Evolutionary conservation across 2,888 invertebrate genomes (phyloP), one percentile per base, ranked within the genome.

Genomic region (Standfussiana lucernea): DNA sequence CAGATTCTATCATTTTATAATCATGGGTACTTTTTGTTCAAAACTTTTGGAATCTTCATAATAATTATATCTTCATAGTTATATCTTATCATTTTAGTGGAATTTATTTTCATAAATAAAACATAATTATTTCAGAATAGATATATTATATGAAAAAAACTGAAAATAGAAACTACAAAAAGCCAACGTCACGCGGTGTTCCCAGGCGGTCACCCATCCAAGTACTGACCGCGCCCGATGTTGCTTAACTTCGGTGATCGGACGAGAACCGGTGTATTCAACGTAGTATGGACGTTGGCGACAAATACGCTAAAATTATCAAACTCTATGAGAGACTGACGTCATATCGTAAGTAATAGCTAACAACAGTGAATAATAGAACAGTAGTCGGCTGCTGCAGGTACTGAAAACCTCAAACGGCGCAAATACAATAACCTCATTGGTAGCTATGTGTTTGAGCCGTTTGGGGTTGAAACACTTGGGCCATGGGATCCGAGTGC

Each of bases 161-260:
- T 45, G 18, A 45, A 53, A n/a, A 18, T 32, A 1, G 8, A 28
- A 71, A 72, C 10, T 1, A 1, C 24, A 78, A 78, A 77, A 80
- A 80, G 80, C 80, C 62, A 93, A 93, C 92, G 88, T 88, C 92
- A 93, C 93, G 93, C 88, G 91, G 93, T 93, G 92, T 93, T 93
- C 93, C 93, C 93, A 93, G 92, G 93, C 93, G 93, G 94, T 94
- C 94, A 94, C 94, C 94, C 94, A 94, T 94, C 93, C 93, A 95
- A 94, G 94, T 94, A 94, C 94, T 94, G 93, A 94, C 92, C 92
- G 89, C 93, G 95, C 94, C 95, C 94, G 94, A 95, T 92, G 94
- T 94, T 95, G 95, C 94, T 95, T 95, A 94, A 95, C 95, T 95
- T 94, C 95, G 94, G 95, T 95, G 95, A 95, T 95, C 95, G 95